Percentiles rank a stretch among this genome's conserved stretches.
phyloP scores from a whole-genome alignment of 2,888 invertebrate species.

The Tridacna gigas region DNA sequence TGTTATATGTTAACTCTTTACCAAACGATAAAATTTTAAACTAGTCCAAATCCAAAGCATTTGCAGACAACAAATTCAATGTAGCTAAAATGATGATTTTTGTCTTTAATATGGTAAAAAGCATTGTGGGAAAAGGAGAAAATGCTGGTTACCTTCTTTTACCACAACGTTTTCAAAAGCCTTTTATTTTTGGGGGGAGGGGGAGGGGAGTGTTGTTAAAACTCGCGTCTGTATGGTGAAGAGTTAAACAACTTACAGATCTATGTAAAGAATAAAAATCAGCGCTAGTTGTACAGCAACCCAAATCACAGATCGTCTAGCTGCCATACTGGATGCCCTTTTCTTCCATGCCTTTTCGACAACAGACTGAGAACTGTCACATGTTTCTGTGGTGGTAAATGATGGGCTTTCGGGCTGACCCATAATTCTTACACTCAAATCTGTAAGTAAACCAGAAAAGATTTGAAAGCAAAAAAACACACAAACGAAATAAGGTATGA shows the following conservation, averaged over 20 bases:
- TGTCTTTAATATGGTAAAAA: background rate
- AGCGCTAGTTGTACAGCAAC: slow-evolving; percentile 67
- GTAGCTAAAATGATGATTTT: background rate
- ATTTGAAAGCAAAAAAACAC: too few species aligned
- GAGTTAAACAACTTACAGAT: slow-evolving; percentile 72
- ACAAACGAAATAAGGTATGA: too few species aligned
- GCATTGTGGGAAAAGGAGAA: background rate
- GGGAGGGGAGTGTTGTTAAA: too few species aligned
- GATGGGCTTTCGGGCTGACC: slow-evolving; percentile 45
- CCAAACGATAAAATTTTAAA: too few species aligned
- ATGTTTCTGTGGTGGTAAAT: background rate
- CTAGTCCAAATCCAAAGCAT: too few species aligned
- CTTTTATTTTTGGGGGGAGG: background rate
- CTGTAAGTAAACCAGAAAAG: too few species aligned
- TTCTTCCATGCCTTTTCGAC: slow-evolving; percentile 75
- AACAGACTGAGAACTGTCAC: slow-evolving; percentile 51
- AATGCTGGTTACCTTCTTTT: background rate
- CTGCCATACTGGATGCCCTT: slow-evolving; percentile 67
- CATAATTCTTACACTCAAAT: slow-evolving; percentile 28
- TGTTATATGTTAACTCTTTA: too few species aligned
- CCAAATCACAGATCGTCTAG: slow-evolving; percentile 70
- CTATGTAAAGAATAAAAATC: slow-evolving; percentile 71
- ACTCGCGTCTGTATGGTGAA: background rate
- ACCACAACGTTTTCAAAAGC: background rate
- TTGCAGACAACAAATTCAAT: too few species aligned